Percentiles rank a stretch among this genome's conserved stretches.
These are phyloP conservation scores for Parauchenoglanis punctatus DNA, from an alignment of 2,797 vertebrate genomes.

Conservation along the genomic window DNA sequence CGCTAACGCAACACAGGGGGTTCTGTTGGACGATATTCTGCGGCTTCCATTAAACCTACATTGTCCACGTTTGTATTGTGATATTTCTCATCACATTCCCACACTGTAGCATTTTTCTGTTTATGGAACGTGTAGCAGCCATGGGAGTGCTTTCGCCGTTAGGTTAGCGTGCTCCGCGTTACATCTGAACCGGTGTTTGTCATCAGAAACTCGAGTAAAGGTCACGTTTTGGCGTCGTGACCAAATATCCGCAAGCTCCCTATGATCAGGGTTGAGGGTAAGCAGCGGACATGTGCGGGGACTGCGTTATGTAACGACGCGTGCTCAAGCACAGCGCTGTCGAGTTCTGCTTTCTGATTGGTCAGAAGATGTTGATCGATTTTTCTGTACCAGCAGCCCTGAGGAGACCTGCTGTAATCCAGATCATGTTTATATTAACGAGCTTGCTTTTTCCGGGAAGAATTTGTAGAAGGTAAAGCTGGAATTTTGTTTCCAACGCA, in stretches of 20 bases:
- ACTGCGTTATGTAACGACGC: not conserved
- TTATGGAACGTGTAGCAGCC: constrained; percentile 4
- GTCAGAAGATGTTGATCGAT: not conserved
- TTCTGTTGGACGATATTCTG: not conserved
- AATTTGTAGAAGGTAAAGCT: too few species aligned
- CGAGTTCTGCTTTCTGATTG: not conserved
- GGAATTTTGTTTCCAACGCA: too few species aligned
- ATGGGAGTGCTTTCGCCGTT: not conserved
- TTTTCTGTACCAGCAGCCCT: not conserved
- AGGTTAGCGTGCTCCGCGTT: not conserved
- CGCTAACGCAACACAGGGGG: not conserved
- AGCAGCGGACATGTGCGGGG: not conserved
- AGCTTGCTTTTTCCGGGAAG: too few species aligned
- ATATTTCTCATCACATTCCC: not conserved
- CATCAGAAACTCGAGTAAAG: constrained; percentile 21
- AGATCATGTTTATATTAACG: not conserved
- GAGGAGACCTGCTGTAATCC: not conserved
- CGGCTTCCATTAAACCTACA: not conserved
- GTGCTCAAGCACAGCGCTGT: not conserved
- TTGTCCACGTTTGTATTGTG: not conserved
- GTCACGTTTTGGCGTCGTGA: not conserved
- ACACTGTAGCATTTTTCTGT: not conserved
- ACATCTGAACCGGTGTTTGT: not conserved
- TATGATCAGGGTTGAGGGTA: not conserved
- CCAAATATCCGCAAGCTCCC: constrained; percentile 2